These are phyloP conservation scores for Patella ulyssiponensis DNA, from an alignment of 2,888 invertebrate genomes.

Conservation along the genomic window DNA sequence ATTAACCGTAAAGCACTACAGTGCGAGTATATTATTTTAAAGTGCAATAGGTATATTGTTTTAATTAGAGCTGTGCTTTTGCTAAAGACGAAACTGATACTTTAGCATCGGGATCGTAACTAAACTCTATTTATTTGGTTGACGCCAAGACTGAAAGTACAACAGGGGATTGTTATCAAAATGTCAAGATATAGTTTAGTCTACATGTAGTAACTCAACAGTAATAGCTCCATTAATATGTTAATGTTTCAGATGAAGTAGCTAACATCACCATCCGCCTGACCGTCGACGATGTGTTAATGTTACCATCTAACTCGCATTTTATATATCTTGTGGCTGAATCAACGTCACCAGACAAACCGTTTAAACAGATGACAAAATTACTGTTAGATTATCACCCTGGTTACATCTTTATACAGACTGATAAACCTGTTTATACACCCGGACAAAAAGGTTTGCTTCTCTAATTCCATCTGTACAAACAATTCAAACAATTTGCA, in stretches of 20 bases:
- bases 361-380: slow-evolving; percentile 34
- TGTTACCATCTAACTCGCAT: slow-evolving; percentile 17
- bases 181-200: no score
- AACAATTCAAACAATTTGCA: not conserved
- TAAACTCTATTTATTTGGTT: no score
- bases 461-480: not conserved
- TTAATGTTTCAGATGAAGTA: slow-evolving; percentile 33
- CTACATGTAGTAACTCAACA: no score
- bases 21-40: no score
- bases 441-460: slow-evolving; percentile 56
- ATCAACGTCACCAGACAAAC: slow-evolving; percentile 20
- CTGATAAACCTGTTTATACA: slow-evolving; percentile 60
- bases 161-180: no score
- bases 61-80: no score
- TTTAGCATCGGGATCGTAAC: no score
- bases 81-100: no score
- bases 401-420: slow-evolving; percentile 55
- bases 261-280: slow-evolving; percentile 32
- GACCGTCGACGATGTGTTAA: slow-evolving; percentile 22
- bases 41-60: no score
- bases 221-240: no score
- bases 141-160: no score
- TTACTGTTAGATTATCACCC: slow-evolving; percentile 43
- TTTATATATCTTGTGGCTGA: slow-evolving; percentile 44
- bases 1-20: no score